Conservation (phyloP, 1,140 invertebrate genomes). For the Chironomus tepperi region DNA sequence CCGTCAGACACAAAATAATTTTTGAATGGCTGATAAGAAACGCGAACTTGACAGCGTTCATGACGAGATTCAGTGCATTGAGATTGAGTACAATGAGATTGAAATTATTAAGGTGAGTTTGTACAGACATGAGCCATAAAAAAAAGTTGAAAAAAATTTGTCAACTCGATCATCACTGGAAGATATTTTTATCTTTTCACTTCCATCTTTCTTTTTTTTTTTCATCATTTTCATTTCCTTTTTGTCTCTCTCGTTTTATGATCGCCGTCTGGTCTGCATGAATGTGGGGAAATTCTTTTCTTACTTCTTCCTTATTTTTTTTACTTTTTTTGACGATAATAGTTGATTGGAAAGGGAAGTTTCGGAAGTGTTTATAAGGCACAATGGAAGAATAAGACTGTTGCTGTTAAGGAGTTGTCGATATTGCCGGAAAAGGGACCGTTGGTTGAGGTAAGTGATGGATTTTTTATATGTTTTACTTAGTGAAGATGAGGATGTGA, state of each 20-base stretch:
- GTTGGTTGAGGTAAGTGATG: conserved; percentile 66
- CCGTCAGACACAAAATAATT: too few relatives aligned
- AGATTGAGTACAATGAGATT: conserved; percentile 51
- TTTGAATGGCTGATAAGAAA: neutral
- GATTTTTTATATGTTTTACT: neutral
- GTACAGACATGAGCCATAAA: neutral
- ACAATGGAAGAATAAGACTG: conserved; percentile 71
- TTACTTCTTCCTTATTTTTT: too few relatives aligned
- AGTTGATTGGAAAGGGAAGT: conserved; percentile 91
- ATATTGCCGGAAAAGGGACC: conserved; percentile 75
- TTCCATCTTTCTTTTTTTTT: conserved; percentile 12
- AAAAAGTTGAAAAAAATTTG: conserved; percentile 24
- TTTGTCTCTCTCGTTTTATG: too few relatives aligned
- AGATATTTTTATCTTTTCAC: neutral
- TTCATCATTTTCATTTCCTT: conserved; percentile 24
- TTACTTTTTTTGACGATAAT: too few relatives aligned
- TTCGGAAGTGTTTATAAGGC: conserved; percentile 92
- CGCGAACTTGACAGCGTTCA: neutral
- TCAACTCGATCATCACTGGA: neutral
- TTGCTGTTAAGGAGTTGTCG: conserved; percentile 89
- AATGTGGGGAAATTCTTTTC: too few relatives aligned
- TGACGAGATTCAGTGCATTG: conserved; percentile 34
- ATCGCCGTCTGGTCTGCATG: too few relatives aligned
- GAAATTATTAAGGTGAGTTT: conserved; percentile 44
- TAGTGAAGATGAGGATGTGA: neutral